phyloP scores from a whole-genome alignment of 2,888 invertebrate genomes.

The Liodrosophila aerea region DNA sequence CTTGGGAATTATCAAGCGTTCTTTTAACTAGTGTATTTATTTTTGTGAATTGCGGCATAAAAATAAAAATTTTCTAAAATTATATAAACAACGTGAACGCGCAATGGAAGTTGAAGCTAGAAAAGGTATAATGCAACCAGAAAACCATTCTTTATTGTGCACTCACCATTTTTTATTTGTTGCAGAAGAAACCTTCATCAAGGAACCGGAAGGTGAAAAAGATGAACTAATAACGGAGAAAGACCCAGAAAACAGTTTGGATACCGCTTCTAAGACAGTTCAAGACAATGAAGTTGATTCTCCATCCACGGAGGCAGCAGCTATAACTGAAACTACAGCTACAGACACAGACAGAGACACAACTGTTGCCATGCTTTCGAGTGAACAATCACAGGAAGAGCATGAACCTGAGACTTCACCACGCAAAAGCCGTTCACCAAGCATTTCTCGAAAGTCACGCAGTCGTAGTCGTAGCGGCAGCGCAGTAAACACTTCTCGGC shows the following conservation, averaged over 20 bases:
- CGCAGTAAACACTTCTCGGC: constrained; percentile 38
- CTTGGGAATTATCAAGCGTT: constrained; percentile 25
- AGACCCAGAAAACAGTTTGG: constrained; percentile 1
- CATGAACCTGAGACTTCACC: constrained; percentile 15
- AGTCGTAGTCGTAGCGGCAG: constrained; percentile 42
- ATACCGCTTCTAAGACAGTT: constrained; percentile 17
- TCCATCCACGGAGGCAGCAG: constrained; percentile 23
- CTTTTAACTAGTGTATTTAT: not conserved
- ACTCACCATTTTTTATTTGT: constrained; percentile 24
- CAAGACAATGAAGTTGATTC: constrained; percentile 49
- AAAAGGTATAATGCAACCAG: constrained; percentile 34
- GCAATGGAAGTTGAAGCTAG: constrained; percentile 33
- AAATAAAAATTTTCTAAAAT: not conserved
- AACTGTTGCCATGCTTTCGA: not conserved
- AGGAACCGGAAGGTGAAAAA: constrained; percentile 23
- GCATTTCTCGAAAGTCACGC: constrained; percentile 71
- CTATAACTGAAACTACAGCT: too few relatives aligned
- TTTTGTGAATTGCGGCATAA: not conserved
- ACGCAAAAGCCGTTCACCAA: constrained; percentile 56
- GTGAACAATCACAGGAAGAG: constrained; percentile 8
- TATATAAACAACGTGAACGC: too few relatives aligned
- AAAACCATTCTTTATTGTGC: constrained; percentile 26
- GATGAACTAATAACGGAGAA: not conserved
- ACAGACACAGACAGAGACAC: too few relatives aligned
- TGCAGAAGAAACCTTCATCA: constrained; percentile 21